Percentiles rank a stretch among this genome's conserved stretches.
These are phyloP conservation scores for Cosmopolites sordidus DNA, from an alignment of 2,888 invertebrate genomes.

Conservation along the genomic window DNA sequence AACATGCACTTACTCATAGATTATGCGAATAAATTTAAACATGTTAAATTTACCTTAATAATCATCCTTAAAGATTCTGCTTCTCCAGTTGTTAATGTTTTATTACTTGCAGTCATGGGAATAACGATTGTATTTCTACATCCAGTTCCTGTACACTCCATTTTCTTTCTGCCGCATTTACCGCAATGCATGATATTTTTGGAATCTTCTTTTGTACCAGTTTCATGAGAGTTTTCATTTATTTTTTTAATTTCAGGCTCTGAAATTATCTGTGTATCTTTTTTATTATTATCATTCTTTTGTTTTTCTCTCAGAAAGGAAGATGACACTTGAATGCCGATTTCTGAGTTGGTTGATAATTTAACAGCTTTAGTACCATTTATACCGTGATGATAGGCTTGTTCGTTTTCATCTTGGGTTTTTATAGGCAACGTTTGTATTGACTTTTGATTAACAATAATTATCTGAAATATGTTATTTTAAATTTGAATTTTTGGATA, in stretches of 20 bases:
- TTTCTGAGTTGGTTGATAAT: slow-evolving; percentile 13
- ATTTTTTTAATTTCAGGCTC: too few relatives aligned
- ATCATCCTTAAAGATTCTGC: slow-evolving; percentile 18
- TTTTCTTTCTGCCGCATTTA: slow-evolving; percentile 19
- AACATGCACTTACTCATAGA: too few relatives aligned
- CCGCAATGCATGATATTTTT: slow-evolving; percentile 5
- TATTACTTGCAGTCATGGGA: slow-evolving; percentile 9
- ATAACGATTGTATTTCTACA: slow-evolving; percentile 23
- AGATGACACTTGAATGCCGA: slow-evolving; percentile 6
- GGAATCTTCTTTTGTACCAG: neutral
- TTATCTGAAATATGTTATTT: slow-evolving; percentile 4
- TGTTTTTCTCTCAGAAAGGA: neutral
- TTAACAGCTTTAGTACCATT: slow-evolving; percentile 5
- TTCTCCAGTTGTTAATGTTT: slow-evolving; percentile 11
- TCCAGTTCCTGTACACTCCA: slow-evolving; percentile 12
- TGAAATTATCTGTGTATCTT: too few relatives aligned
- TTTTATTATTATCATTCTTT: neutral
- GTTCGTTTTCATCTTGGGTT: slow-evolving; percentile 9
- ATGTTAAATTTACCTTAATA: slow-evolving; percentile 19
- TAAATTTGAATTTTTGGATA: neutral
- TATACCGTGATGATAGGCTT: slow-evolving; percentile 1
- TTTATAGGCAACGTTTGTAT: slow-evolving; percentile 15
- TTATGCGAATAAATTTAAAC: too few relatives aligned
- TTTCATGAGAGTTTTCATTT: neutral
- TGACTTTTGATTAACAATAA: neutral